Evolutionary conservation across 2,888 invertebrate species (phyloP), one percentile per base, ranked within the genome.

Genomic region (Polietes domitor): DNA sequence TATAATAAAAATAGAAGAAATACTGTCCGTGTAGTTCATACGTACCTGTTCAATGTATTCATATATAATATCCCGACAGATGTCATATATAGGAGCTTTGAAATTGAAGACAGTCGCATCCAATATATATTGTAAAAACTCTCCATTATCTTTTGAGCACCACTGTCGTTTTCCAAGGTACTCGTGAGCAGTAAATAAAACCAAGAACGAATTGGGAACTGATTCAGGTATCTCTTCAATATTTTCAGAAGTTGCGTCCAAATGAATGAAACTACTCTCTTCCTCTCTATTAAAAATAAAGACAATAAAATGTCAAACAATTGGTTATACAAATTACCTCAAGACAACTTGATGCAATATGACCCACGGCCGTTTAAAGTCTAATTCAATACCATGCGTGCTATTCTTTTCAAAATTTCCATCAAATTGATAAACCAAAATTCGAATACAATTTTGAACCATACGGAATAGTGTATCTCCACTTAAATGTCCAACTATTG

Each of bases 171-270:
- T 95, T 80, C 97, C 97, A 58, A 98, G 93, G 90, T 96, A 96
- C 87, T 97, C 97, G 91, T 98, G 98, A 1, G 95, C 97, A 55
- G 96, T 95, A 89, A 96, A 96, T 78, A 98, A 93, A 82, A 97
- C 93, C 92, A 95, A 94, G 71, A 97, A 92, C 0, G 97, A 96
- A 68, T 95, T 93, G 1, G 96, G 96, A 26, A 96, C 92, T 78
- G 94, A 70, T 4, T 89, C 94, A 85, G 94, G 94, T 12, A 93
- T 92, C 47, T 93, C 85, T 53, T 86, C 88, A n/a, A 89, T 87
- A 82, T 88, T 91, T 89, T 83, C 88, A 87, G n/a, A 47, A 7
- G 15, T 47, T 4, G 15, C 7, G 26, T 89, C 26, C 84, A 5
- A 55, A 24, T 63, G 83, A 83, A 70, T 75, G 7, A 76, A 78